phyloP scores from a whole-genome alignment of 2,113 vertebrate genomes.

The Megaceryle torquata region DNA sequence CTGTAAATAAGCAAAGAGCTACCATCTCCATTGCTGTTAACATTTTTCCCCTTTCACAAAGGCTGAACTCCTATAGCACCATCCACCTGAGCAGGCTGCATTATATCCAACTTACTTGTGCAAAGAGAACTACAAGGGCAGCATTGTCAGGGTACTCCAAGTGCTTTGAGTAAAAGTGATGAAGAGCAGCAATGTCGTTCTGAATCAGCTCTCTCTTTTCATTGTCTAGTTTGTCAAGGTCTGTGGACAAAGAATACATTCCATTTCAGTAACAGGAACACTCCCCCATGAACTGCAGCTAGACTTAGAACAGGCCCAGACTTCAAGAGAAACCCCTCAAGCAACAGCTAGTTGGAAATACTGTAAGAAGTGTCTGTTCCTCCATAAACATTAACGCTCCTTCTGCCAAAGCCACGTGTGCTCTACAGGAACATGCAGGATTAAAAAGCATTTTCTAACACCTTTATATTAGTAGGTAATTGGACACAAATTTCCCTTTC shows the following conservation, averaged over 20 bases:
- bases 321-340: not conserved
- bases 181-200: conserved; percentile 85
- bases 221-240: conserved; percentile 90
- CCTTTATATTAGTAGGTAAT: not conserved
- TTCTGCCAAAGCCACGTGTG: not conserved
- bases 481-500: not conserved
- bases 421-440: not conserved
- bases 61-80: not conserved
- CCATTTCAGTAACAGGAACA: not conserved
- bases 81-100: not conserved
- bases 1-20: not conserved
- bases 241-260: conserved; percentile 70
- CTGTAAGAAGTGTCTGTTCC: not conserved
- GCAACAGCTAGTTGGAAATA: not conserved
- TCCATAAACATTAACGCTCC: fast-evolving
- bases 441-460: not conserved
- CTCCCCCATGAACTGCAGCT: not conserved
- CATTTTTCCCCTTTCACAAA: not conserved
- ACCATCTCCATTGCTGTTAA: not conserved
- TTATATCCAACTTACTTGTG: conserved; percentile 81
- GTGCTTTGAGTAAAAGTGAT: conserved; percentile 93
- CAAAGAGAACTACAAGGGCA: conserved; percentile 84
- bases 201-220: conserved; percentile 87
- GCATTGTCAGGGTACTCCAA: conserved; percentile 84
- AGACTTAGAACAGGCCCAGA: not conserved